Evolutionary conservation across 2,113 vertebrate genomes (phyloP), one percentile per base, ranked within the genome.

Genomic region (Kryptolebias marmoratus): DNA sequence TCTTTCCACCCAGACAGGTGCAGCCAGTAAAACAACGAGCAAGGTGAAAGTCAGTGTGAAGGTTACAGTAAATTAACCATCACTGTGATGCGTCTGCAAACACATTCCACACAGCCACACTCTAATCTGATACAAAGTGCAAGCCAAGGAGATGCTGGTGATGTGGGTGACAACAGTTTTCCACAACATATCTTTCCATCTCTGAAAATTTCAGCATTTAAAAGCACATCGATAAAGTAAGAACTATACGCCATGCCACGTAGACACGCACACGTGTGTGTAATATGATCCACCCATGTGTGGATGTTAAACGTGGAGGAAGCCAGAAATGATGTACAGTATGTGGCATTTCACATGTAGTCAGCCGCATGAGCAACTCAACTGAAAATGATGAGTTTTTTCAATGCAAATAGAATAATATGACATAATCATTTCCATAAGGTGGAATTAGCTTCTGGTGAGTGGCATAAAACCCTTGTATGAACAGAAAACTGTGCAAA

Each of bases 11-110:
- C 36, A 54, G 28, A 9, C 12, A 47, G 50, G 28, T 63, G 49
- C 27, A 54, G 49, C n/a, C 14, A 42, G 1, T n/a, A n/a, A 42
- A 18, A n/a, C 15, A 13, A 18, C 2, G 15, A 57, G 18, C 13
- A 11, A 48, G 16, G 22, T 56, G 50, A 68, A 63, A 27, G 32
- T 39, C 30, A 44, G 6, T 49, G 59, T 64, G 52, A 69, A 50
- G 59, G 44, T 69, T 54, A 47, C 10, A 52, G 28, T 58, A 66
- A 67, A 54, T 47, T 6, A 11, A 5, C 55, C 13, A 1, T 13
- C 12, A 27, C 5, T 9, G 3, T 54, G 56, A 36, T 53, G 22
- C 1, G 31, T 59, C 11, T 53, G 42, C 42, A 68, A 52, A 75
- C 57, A 68, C 16, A 18, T 12, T 48, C n/a, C 10, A 64, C 16